These are phyloP conservation scores for Cyrtonyx montezumae DNA, from an alignment of 2,113 vertebrate species.

Conservation along the genomic window DNA sequence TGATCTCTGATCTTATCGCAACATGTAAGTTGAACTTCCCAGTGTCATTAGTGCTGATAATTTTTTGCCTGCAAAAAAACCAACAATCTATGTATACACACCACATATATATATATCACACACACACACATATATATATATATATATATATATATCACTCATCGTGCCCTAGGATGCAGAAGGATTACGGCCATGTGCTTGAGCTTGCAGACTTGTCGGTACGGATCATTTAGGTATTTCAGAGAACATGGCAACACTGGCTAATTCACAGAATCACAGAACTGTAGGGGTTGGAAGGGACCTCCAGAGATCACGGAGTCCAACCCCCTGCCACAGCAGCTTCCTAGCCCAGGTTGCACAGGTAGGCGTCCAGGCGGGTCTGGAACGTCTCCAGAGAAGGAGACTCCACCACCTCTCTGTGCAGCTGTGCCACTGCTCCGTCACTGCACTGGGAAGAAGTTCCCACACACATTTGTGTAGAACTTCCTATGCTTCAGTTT, in stretches of 20 bases:
- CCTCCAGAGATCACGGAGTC: too few relatives aligned
- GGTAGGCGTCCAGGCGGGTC: too few relatives aligned
- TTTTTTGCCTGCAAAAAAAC: background rate
- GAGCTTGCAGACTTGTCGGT: background rate
- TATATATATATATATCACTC: rapidly evolving
- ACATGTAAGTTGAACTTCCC: background rate
- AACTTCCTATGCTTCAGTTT: too few relatives aligned
- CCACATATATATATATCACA: rapidly evolving
- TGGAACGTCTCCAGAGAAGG: too few relatives aligned
- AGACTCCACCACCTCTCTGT: too few relatives aligned
- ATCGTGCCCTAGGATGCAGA: rapidly evolving
- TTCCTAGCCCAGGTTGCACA: too few relatives aligned
- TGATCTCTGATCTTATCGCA: background rate
- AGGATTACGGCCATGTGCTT: background rate
- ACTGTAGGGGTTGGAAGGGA: too few relatives aligned
- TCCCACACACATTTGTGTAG: too few relatives aligned
- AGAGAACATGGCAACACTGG: background rate
- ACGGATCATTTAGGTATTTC: background rate
- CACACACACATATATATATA: rapidly evolving
- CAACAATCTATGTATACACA: background rate
- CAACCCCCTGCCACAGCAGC: too few relatives aligned
- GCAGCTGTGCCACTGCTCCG: too few relatives aligned
- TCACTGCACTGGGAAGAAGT: too few relatives aligned
- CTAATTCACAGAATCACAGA: too few relatives aligned
- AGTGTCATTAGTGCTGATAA: background rate